Conservation (phyloP, 2,113 vertebrate genomes). For the Ploceus nigricollis region DNA sequence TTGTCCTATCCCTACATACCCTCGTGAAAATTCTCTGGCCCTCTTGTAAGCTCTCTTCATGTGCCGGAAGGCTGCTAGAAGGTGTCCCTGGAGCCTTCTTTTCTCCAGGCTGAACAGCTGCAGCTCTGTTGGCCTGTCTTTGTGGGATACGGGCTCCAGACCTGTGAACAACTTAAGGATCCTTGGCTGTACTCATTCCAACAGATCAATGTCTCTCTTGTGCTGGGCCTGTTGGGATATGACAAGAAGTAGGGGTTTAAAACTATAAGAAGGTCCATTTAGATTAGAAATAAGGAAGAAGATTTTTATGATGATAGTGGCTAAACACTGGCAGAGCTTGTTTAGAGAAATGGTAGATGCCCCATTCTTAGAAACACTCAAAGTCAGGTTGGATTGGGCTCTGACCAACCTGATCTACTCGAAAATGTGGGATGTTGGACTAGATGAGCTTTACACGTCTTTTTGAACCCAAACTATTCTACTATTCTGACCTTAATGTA, state of each 20-base stretch:
- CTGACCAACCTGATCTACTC: too few species aligned
- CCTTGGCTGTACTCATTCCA: not conserved
- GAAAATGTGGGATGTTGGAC: not conserved
- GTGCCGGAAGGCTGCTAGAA: not conserved
- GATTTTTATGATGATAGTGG: not conserved
- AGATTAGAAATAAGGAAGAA: not conserved
- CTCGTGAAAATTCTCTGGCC: not conserved
- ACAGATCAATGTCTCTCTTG: rapidly evolving
- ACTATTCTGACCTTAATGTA: not conserved
- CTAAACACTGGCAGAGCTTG: not conserved
- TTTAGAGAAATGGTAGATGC: not conserved
- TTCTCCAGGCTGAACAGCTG: not conserved
- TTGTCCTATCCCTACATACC: too few species aligned
- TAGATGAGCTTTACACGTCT: not conserved
- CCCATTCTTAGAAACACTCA: not conserved
- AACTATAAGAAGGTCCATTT: not conserved
- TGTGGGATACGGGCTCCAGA: not conserved
- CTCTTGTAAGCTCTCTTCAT: not conserved
- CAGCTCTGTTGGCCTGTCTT: not conserved
- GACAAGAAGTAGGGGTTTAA: not conserved
- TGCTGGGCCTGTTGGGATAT: not conserved
- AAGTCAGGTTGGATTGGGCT: not conserved
- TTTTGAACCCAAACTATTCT: not conserved
- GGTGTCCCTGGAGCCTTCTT: not conserved
- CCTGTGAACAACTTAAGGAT: not conserved